Conservation (phyloP, 1,140 invertebrate species). For the Meloidogyne floridensis region DNA sequence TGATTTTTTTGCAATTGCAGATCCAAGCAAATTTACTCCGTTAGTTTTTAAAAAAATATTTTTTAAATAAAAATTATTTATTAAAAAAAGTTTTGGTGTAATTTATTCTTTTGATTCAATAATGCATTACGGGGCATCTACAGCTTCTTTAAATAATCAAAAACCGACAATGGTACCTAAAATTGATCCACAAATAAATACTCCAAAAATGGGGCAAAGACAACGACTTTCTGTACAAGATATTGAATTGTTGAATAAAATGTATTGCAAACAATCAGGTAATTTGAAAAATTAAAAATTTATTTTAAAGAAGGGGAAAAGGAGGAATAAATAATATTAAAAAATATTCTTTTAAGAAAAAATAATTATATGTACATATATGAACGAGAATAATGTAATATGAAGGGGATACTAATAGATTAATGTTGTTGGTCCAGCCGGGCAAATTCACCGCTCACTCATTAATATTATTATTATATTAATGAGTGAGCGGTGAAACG, state of each 20-base stretch:
- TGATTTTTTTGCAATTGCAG: slow-evolving; percentile 58
- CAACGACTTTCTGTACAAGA: slow-evolving; percentile 47
- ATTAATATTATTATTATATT: too few species aligned
- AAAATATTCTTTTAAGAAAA: too few species aligned
- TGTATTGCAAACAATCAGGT: slow-evolving; percentile 55
- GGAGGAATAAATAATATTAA: too few species aligned
- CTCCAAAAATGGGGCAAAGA: slow-evolving; percentile 54
- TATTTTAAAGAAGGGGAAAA: too few species aligned
- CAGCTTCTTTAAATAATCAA: slow-evolving; percentile 42
- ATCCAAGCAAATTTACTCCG: slow-evolving; percentile 42
- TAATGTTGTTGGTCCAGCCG: too few species aligned
- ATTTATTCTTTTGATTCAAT: slow-evolving; percentile 52
- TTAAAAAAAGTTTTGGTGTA: slow-evolving; percentile 52
- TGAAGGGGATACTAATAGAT: too few species aligned
- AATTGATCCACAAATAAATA: slow-evolving; percentile 39
- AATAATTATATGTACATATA: too few species aligned
- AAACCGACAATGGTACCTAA: slow-evolving; percentile 54
- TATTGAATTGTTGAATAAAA: slow-evolving; percentile 56
- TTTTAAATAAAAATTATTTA: too few species aligned
- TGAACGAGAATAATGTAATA: too few species aligned
- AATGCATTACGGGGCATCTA: slow-evolving; percentile 59
- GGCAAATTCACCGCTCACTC: too few species aligned
- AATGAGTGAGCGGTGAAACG: too few species aligned
- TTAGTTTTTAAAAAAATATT: neutral
- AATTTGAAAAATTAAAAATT: too few species aligned